Evolutionary conservation across 2,797 vertebrate species (phyloP).

Genomic region (Gobionotothen gibberifrons): DNA sequence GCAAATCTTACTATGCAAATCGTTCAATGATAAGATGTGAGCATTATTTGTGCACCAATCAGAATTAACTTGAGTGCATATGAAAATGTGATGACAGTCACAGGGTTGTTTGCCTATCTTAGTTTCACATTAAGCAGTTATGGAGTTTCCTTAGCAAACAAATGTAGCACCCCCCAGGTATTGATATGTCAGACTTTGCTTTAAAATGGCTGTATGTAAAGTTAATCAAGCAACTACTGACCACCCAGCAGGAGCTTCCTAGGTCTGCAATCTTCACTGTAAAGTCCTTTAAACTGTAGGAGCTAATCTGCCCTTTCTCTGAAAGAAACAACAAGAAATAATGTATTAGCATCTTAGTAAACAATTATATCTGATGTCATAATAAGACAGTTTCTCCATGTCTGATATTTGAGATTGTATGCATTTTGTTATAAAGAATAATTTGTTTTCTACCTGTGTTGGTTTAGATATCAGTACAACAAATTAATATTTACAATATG

Average conservation of each 20-base stretch:
- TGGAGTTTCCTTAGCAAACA: not conserved
- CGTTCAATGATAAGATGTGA: no score
- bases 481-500: not conserved
- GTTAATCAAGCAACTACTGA: slow-evolving; percentile 72
- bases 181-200: not conserved
- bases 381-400: not conserved
- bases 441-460: no score
- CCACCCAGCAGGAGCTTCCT: slow-evolving; percentile 92
- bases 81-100: no score
- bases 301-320: slow-evolving; percentile 42
- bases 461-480: not conserved
- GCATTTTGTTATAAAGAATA: not conserved
- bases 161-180: not conserved
- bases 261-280: slow-evolving; percentile 91
- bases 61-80: no score
- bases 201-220: not conserved
- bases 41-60: no score
- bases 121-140: no score
- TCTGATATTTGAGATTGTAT: not conserved
- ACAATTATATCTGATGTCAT: no score
- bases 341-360: not conserved
- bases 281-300: slow-evolving; percentile 73
- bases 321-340: slow-evolving; percentile 15
- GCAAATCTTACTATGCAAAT: no score
- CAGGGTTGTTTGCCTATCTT: no score